These are phyloP conservation scores for Melanotaenia pygmaea DNA, from an alignment of 2,797 vertebrate species.

Conservation along the genomic window DNA sequence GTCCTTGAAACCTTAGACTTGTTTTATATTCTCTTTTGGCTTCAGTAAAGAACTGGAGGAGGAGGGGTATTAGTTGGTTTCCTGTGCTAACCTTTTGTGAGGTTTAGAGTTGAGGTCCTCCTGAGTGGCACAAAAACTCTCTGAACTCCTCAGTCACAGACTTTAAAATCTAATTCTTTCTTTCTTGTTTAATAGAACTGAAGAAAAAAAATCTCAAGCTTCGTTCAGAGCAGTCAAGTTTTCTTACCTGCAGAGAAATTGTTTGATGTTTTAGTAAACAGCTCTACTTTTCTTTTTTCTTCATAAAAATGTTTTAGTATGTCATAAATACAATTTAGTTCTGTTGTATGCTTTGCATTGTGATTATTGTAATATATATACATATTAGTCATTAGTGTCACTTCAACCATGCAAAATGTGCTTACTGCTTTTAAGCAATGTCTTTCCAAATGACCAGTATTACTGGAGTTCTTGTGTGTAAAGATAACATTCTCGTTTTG, in stretches of 20 bases:
- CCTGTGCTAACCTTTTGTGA: conserved; percentile 34
- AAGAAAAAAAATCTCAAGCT: not conserved
- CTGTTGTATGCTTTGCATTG: not conserved
- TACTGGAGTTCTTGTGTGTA: conserved; percentile 35
- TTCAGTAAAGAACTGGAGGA: conserved; percentile 28
- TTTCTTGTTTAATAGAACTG: conserved; percentile 1
- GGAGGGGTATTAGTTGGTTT: conserved; percentile 41
- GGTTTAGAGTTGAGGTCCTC: conserved; percentile 11
- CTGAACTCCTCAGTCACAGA: not conserved
- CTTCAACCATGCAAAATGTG: not conserved
- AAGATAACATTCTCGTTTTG: conserved; percentile 40
- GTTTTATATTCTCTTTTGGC: conserved; percentile 34
- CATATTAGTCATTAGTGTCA: not conserved
- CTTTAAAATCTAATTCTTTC: conserved; percentile 10
- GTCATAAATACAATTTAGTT: not conserved
- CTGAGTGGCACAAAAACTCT: conserved; percentile 9
- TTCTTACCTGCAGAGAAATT: not conserved
- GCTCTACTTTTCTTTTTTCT: not conserved
- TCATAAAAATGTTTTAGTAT: not conserved
- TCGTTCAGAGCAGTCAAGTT: not conserved
- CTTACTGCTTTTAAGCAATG: not conserved
- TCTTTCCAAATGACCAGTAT: conserved; percentile 12
- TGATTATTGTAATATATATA: not conserved
- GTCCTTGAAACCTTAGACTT: conserved; percentile 54
- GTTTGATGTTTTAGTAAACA: not conserved